Evolutionary conservation across 2,797 vertebrate genomes (phyloP), one percentile per base, ranked within the genome.

Genomic region (Hephaestus fuliginosus): DNA sequence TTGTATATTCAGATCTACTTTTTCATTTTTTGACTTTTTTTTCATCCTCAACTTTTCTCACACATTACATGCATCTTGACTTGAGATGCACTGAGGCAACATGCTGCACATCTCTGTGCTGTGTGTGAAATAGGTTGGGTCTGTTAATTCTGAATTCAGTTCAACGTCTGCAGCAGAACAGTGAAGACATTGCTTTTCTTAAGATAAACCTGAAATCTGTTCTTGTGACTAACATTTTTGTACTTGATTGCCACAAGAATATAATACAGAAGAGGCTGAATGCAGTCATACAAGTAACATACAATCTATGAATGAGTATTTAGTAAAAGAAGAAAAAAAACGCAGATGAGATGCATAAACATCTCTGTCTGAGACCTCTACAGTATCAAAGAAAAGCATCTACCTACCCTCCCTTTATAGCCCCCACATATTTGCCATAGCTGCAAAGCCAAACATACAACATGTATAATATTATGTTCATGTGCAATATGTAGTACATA

Each of bases 1-100:
- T 5, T 44, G 30, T 8, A 36, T 62, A 7, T 70, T 61, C 5
- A 44, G 15, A 28, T 30, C 15, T 53, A 1, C 17, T 2, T 4
- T 67, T 62, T 28, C 28, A 25, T 25, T 25, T 25, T 25, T 25
- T 25, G 25, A 1, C 17, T 2, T 4, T 67, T 62, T 28, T 22
- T 56, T 13, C 12, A 4, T 57, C 22, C 13, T 70, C 11, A 8
- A 10, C 5, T 36, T 62, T 39, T 70, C 8, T 70, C 28, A 43
- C 60, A 33, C 11, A 13, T 63, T 20, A 46, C 18, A 60, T 69
- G 43, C 70, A 84, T 74, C 36, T 63, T 48, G 11, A 52, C 44
- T 72, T 52, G 4, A 60, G 58, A 83, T 85, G 55, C 39, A 60
- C 13, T 64, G 18, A 58, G 9, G 11, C 13, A 71, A 11, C 30